phyloP scores from a whole-genome alignment of 2,113 vertebrate species.

The Delphinapterus leucas region DNA sequence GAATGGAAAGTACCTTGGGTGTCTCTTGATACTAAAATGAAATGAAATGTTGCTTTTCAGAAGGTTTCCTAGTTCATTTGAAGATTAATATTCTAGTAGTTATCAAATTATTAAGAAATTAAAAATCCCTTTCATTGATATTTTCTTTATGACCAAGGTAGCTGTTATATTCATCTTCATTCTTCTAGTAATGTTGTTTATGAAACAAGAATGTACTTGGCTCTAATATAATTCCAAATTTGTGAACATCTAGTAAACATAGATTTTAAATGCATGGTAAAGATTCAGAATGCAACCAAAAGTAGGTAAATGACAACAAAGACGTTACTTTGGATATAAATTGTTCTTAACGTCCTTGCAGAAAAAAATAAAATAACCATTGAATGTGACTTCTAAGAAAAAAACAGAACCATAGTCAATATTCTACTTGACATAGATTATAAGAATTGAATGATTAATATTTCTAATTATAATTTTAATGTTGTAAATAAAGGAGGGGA shows the following conservation, averaged over 20 bases:
- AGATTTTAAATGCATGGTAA: neutral
- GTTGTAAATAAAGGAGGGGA: neutral
- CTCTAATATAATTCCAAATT: neutral
- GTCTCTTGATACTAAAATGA: neutral
- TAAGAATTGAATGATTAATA: constrained; percentile 15
- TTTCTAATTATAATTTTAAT: constrained; percentile 18
- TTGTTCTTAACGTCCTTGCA: neutral
- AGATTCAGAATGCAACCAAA: neutral
- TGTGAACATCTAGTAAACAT: neutral
- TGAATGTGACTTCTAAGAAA: neutral
- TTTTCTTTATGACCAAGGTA: neutral
- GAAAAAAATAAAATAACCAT: neutral
- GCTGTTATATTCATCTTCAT: neutral
- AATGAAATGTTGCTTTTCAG: neutral
- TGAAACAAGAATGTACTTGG: neutral
- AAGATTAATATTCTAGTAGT: neutral
- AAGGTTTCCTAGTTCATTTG: neutral
- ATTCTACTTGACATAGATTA: neutral
- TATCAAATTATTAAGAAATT: constrained; percentile 23
- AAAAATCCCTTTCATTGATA: neutral
- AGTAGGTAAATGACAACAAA: constrained; percentile 13
- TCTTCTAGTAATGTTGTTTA: neutral
- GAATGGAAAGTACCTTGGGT: neutral
- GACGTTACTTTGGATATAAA: neutral
- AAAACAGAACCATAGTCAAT: neutral